Base-by-base conservation (phyloP, 2,113 vertebrate genomes). In the Reinhardtius hippoglossoides region DNA sequence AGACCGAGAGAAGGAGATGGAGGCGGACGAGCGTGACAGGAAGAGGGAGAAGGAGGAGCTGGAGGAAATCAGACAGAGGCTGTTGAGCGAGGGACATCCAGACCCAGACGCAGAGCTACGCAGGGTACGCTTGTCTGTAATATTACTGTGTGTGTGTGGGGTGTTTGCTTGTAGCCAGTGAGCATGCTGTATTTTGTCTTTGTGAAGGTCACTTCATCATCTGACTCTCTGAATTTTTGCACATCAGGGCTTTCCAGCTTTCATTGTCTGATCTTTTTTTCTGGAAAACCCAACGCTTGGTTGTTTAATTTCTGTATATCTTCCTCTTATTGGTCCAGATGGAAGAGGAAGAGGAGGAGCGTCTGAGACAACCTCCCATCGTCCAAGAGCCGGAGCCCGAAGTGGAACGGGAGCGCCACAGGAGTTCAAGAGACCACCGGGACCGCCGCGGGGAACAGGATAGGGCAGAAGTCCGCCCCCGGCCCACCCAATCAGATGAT, bases 11-110 rank as follows among this genome's bases (percentile, higher is more conserved):
- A 99, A 99, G 83, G 98, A 99, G 94, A 97, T 96, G 92, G 98
- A 99, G 95, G 96, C 95, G 58, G 98, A 99, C 88, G 98, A 99
- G 92, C 95, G 98, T 77, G 98, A 99, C 83, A 95, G 98, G 87
- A 99, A 99, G 89, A 95, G 97, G 44, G 98, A 99, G 89, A 99
- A 98, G 90, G 98, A 99, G 92, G 98, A 99, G 90, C 89, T 97
- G 73, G 98, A 99, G 87, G 97, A 99, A 95, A 99, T 99, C 87
- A 94, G 98, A 86, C 98, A 97, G 89, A 96, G 98, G 69, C 96
- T 99, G 88, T 85, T 99, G 82, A 97, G 97, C 80, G 98, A 99
- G 94, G 98, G 98, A 48, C 98, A 99, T 81, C 98, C 98, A 63
- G 97, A 99, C 91, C 98, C 98, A 68, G 98, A 99, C 86, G 97